phyloP scores from a whole-genome alignment of 1,140 invertebrate species.

The Mya arenaria region DNA sequence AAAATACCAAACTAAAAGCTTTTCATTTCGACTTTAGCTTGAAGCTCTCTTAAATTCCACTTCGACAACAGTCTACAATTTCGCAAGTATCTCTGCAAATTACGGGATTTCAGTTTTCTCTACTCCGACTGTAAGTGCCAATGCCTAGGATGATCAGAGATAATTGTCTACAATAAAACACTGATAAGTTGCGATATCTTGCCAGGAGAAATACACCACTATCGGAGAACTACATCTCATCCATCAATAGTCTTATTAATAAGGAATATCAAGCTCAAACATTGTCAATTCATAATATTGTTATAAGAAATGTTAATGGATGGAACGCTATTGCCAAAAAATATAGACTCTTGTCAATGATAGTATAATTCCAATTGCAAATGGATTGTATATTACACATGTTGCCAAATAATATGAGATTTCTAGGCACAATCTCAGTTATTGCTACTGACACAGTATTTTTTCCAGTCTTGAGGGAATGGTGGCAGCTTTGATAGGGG shows the following conservation, averaged over 20 bases:
- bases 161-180: background rate
- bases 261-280: background rate
- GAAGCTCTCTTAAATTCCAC: background rate
- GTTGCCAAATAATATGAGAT: too few relatives aligned
- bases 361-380: too few relatives aligned
- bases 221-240: background rate
- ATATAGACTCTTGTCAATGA: too few relatives aligned
- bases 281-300: background rate
- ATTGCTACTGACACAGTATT: too few relatives aligned
- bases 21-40: background rate
- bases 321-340: background rate
- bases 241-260: background rate
- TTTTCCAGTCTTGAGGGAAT: too few relatives aligned
- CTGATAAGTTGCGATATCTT: background rate
- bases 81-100: background rate
- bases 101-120: too few relatives aligned
- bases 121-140: too few relatives aligned
- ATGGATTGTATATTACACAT: too few relatives aligned
- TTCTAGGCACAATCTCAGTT: too few relatives aligned
- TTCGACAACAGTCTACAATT: background rate
- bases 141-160: background rate
- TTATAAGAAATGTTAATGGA: background rate
- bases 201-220: background rate
- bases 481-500: too few relatives aligned
- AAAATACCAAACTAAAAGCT: background rate